phyloP scores from a whole-genome alignment of 2,888 invertebrate genomes.

The Chironomus riparius region DNA sequence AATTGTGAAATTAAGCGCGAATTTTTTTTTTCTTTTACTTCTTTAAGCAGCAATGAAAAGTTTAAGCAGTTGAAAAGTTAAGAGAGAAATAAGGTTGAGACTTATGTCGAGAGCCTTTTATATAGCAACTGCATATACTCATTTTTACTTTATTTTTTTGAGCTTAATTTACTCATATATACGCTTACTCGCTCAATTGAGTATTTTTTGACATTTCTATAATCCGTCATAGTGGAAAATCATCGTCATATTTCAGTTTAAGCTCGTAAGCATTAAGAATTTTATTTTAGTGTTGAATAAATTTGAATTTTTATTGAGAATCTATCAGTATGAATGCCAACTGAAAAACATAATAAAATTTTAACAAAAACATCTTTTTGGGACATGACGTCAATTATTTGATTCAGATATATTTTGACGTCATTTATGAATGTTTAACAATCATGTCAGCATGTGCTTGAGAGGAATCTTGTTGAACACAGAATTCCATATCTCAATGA shows the following conservation, averaged over 20 bases:
- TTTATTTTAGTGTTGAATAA: neutral
- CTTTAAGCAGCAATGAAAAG: neutral
- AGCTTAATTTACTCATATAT: too few species aligned
- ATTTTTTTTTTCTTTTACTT: neutral
- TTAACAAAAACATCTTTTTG: too few species aligned
- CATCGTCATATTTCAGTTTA: neutral
- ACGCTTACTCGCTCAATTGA: too few species aligned
- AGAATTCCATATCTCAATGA: constrained; percentile 50
- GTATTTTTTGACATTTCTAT: too few species aligned
- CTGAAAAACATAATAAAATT: too few species aligned
- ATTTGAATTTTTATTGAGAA: too few species aligned
- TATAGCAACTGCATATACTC: constrained; percentile 1
- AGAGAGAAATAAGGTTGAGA: constrained; percentile 23
- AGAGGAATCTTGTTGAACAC: constrained; percentile 48
- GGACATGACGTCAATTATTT: too few species aligned
- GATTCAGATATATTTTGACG: too few species aligned
- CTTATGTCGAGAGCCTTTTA: constrained; percentile 19
- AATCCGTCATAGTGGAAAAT: too few species aligned
- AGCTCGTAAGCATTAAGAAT: neutral
- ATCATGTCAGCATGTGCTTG: too few species aligned
- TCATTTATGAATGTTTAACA: constrained; percentile 46
- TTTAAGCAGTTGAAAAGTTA: constrained; percentile 13
- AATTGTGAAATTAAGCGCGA: neutral
- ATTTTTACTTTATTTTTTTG: neutral
- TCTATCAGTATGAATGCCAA: too few species aligned